phyloP scores from a whole-genome alignment of 1,140 invertebrate genomes.

The Propsilocerus akamusi region DNA sequence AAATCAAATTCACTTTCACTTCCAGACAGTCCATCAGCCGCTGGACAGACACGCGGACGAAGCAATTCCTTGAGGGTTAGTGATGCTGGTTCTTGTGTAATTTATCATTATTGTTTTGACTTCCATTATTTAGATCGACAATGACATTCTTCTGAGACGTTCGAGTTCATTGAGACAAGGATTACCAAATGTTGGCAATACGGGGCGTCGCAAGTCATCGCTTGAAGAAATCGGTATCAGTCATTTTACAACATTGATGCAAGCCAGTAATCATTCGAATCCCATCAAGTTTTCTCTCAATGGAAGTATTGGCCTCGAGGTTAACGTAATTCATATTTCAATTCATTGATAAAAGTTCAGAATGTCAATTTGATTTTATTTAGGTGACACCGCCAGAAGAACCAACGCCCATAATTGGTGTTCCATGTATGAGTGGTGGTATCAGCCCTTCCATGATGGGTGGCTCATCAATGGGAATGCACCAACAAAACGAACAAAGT shows the following conservation, averaged over 20 bases:
- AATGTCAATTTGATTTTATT: slow-evolving; percentile 8
- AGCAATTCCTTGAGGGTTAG: slow-evolving; percentile 66
- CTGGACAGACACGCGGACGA: slow-evolving; percentile 51
- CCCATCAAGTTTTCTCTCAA: slow-evolving; percentile 70
- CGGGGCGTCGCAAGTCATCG: slow-evolving; percentile 50
- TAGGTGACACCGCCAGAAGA: slow-evolving; percentile 50
- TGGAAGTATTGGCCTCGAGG: slow-evolving; percentile 68
- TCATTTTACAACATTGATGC: slow-evolving; percentile 40
- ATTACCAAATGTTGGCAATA: slow-evolving; percentile 29
- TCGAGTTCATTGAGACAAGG: slow-evolving; percentile 71
- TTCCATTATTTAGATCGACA: slow-evolving; percentile 28
- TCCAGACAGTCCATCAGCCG: slow-evolving; percentile 67
- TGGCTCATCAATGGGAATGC: slow-evolving; percentile 10
- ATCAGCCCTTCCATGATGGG: slow-evolving; percentile 22
- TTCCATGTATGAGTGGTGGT: slow-evolving; percentile 29
- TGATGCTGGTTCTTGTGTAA: slow-evolving; percentile 9
- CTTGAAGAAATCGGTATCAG: slow-evolving; percentile 70
- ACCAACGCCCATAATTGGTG: slow-evolving; percentile 28
- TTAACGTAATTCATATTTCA: slow-evolving; percentile 32
- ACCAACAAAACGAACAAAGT: slow-evolving; percentile 13
- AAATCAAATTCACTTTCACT: slow-evolving; percentile 76
- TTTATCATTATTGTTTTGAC: background rate
- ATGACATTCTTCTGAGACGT: slow-evolving; percentile 62
- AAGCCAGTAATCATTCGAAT: slow-evolving; percentile 39
- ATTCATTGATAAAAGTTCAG: too few relatives aligned